phyloP scores from a whole-genome alignment of 2,888 invertebrate genomes.

The Anoplius nigerrimus region DNA sequence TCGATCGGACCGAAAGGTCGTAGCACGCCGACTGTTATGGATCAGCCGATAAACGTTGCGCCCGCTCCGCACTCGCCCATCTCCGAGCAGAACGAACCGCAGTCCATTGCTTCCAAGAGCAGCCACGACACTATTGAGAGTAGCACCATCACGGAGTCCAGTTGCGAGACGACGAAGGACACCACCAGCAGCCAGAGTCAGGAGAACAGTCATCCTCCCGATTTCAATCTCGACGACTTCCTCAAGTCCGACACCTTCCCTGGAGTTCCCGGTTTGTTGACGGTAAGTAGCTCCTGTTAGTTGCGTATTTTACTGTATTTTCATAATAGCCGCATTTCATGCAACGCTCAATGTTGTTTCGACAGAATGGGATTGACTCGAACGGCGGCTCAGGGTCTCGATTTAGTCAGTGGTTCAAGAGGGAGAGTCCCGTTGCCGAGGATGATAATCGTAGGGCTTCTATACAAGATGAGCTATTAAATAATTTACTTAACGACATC shows the following conservation, averaged over 20 bases:
- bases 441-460: slow-evolving; percentile 77
- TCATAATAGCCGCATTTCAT: not conserved
- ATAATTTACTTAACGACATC: slow-evolving; percentile 80
- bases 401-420: slow-evolving; percentile 89
- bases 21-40: slow-evolving; percentile 73
- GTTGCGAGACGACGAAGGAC: slow-evolving; percentile 51
- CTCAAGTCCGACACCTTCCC: slow-evolving; percentile 88
- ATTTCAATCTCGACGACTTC: slow-evolving; percentile 91
- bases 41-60: slow-evolving; percentile 62
- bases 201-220: slow-evolving; percentile 58
- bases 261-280: slow-evolving; percentile 83
- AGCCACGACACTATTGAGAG: slow-evolving; percentile 52
- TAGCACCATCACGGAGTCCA: slow-evolving; percentile 52
- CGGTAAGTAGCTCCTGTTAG: slow-evolving; percentile 76
- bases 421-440: slow-evolving; percentile 78
- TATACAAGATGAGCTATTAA: slow-evolving; percentile 79
- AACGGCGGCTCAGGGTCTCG: slow-evolving; percentile 79
- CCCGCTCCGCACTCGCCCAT: slow-evolving; percentile 72
- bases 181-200: slow-evolving; percentile 57
- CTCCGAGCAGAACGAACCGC: slow-evolving; percentile 65
- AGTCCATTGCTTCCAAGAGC: slow-evolving; percentile 49
- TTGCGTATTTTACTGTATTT: not conserved
- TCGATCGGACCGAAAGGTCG: slow-evolving; percentile 67
- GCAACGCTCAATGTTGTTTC: slow-evolving; percentile 40
- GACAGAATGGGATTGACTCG: slow-evolving; percentile 81